Evolutionary conservation across 2,888 invertebrate species (phyloP).

Genomic region (Globia sparganii): DNA sequence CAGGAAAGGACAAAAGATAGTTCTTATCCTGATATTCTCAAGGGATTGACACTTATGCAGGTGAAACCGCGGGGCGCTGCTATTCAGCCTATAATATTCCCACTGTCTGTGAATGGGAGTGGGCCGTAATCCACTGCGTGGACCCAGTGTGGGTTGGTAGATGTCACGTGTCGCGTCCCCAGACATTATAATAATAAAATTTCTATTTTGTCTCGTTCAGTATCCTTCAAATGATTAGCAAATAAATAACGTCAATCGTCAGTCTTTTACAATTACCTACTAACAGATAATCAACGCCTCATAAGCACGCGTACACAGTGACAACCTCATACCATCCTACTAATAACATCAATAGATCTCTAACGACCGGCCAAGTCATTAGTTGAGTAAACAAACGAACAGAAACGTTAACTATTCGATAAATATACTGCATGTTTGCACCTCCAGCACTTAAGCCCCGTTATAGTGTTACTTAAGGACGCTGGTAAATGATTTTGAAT

Average conservation of each 20-base stretch:
- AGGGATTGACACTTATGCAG: too few species aligned
- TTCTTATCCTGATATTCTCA: too few species aligned
- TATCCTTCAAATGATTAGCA: neutral
- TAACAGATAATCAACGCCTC: neutral
- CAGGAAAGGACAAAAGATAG: too few species aligned
- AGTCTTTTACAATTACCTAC: neutral
- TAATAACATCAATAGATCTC: constrained; percentile 40
- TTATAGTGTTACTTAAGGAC: constrained; percentile 56
- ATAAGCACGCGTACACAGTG: constrained; percentile 27
- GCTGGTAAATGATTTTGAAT: constrained; percentile 56
- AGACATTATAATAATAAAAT: neutral
- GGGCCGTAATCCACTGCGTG: too few species aligned
- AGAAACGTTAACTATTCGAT: constrained; percentile 66
- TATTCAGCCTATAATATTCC: too few species aligned
- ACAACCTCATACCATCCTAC: constrained; percentile 25
- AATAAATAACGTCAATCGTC: neutral
- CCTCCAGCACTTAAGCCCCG: constrained; percentile 65
- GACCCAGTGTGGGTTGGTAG: neutral
- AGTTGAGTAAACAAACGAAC: constrained; percentile 66
- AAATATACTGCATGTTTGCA: constrained; percentile 63
- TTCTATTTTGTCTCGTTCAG: neutral
- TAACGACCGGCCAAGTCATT: constrained; percentile 65
- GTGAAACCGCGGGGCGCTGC: too few species aligned
- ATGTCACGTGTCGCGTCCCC: neutral
- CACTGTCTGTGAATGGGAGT: too few species aligned